Base-by-base conservation (phyloP, 2,113 vertebrate genomes). In the Bambusicola thoracicus region DNA sequence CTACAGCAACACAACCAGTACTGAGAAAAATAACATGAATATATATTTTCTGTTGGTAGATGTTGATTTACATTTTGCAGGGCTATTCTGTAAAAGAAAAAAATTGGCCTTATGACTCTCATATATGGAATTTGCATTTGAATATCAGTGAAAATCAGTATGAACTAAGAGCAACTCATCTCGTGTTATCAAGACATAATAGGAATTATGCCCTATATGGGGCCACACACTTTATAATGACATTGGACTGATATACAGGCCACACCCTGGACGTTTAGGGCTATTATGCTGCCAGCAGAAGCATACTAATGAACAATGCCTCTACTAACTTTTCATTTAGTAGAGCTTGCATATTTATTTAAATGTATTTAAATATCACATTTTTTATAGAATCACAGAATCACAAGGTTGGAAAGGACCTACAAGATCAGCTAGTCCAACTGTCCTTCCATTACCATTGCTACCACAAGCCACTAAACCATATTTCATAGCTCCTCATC, bases 211-310 rank as follows among this genome's bases (percentile, higher is more conserved):
- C 9, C 24, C 2, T 69, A 0, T 83, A 53, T 68, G 40, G 62
- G 5, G n/a, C 10, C 16, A 20, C 30, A 15, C 5, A 21, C 27
- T 72, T 19, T 53, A 0, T 11, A 51, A 73, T 25, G 61, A 29
- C 20, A 59, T 12, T 36, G 17, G 21, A 76, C 20, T 10, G 4
- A 24, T 56, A 29, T 40, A 32, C 13, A 63, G 32, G 7, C 24
- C 43, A 3, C 6, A 19, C 32, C 43, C 27, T 55, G 34, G 20
- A 14, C 0, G 0, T 11, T 19, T 19, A 40, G 11, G 17, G 8
- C 10, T 43, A 36, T 30, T 43, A 48, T n/a, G 36, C 3, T 29
- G 29, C 12, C 40, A 56, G 13, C 4, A 72, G 46, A 13, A 62
- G 6, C n/a, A 14, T 43, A 61, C 27, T 61, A 76, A 43, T 13